phyloP scores from a whole-genome alignment of 1,140 invertebrate genomes.

The Drosophila carrolli region DNA sequence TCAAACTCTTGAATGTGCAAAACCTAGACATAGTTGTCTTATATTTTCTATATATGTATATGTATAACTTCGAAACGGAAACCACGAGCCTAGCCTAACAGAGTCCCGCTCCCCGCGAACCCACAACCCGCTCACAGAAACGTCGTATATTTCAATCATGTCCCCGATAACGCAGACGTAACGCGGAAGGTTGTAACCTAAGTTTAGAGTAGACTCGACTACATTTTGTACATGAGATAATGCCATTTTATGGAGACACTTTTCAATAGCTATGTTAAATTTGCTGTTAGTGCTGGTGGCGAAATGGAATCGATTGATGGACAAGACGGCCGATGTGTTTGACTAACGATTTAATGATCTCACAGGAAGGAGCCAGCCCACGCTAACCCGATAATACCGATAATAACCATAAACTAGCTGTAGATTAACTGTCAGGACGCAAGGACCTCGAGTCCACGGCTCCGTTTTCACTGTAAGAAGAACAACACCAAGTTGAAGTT shows the following conservation, averaged over 20 bases:
- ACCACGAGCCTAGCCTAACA: slow-evolving; percentile 13
- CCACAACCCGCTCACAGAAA: not conserved
- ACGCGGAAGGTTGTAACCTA: slow-evolving; percentile 73
- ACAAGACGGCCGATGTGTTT: slow-evolving; percentile 39
- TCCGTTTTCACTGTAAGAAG: slow-evolving; percentile 72
- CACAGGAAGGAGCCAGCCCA: slow-evolving; percentile 61
- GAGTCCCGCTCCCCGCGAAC: not conserved
- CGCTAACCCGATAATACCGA: slow-evolving; percentile 47
- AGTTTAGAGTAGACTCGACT: slow-evolving; percentile 58
- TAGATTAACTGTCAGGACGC: slow-evolving; percentile 46
- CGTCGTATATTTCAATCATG: slow-evolving; percentile 9
- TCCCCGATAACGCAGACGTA: slow-evolving; percentile 33
- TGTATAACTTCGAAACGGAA: slow-evolving; percentile 21
- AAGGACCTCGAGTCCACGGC: slow-evolving; percentile 19
- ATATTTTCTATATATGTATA: slow-evolving; percentile 50
- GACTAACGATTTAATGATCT: slow-evolving; percentile 70
- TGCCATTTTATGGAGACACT: slow-evolving; percentile 36
- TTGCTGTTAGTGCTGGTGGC: slow-evolving; percentile 53
- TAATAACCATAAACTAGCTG: slow-evolving; percentile 45
- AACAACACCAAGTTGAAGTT: slow-evolving; percentile 71
- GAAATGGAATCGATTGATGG: slow-evolving; percentile 41
- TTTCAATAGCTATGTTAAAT: slow-evolving; percentile 37
- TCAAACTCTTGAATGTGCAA: slow-evolving; percentile 80
- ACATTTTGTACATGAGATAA: slow-evolving; percentile 35
- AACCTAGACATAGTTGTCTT: slow-evolving; percentile 60